phyloP scores from a whole-genome alignment of 2,888 invertebrate species.

The Sesia bembeciformis region DNA sequence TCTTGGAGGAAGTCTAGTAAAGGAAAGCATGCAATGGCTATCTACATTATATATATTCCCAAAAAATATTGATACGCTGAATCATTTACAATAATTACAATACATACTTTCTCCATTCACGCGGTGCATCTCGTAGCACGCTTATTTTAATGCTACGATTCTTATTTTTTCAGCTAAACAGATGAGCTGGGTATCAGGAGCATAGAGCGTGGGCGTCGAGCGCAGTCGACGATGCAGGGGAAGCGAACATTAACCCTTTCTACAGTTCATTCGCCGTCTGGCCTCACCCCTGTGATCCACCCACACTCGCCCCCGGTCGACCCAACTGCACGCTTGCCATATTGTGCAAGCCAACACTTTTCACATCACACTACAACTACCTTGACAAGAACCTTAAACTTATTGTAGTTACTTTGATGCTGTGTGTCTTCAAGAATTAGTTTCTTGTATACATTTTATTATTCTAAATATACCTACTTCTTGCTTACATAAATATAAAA shows the following conservation, averaged over 20 bases:
- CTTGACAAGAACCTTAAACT: not conserved
- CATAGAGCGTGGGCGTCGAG: slow-evolving; percentile 41
- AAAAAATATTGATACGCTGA: too few relatives aligned
- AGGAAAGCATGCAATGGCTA: too few relatives aligned
- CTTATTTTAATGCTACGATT: not conserved
- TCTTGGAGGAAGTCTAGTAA: too few relatives aligned
- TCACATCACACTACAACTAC: slow-evolving; percentile 19
- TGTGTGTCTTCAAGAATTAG: too few relatives aligned
- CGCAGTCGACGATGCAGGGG: slow-evolving; percentile 67
- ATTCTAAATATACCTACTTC: too few relatives aligned
- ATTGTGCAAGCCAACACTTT: slow-evolving; percentile 52
- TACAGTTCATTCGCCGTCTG: slow-evolving; percentile 77
- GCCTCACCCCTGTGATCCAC: slow-evolving; percentile 66
- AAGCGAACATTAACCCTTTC: slow-evolving; percentile 74
- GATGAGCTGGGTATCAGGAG: slow-evolving; percentile 15
- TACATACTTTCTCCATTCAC: too few relatives aligned
- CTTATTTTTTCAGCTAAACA: not conserved
- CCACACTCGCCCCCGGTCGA: slow-evolving; percentile 40
- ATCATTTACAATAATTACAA: too few relatives aligned
- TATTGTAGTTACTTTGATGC: too few relatives aligned
- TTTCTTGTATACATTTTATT: too few relatives aligned
- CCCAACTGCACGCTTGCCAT: slow-evolving; percentile 46
- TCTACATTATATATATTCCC: too few relatives aligned
- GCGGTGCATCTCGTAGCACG: too few relatives aligned
- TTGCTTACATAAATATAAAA: too few relatives aligned